Evolutionary conservation across 2,113 vertebrate genomes (phyloP).

Genomic region (Halcyon malimbica): DNA sequence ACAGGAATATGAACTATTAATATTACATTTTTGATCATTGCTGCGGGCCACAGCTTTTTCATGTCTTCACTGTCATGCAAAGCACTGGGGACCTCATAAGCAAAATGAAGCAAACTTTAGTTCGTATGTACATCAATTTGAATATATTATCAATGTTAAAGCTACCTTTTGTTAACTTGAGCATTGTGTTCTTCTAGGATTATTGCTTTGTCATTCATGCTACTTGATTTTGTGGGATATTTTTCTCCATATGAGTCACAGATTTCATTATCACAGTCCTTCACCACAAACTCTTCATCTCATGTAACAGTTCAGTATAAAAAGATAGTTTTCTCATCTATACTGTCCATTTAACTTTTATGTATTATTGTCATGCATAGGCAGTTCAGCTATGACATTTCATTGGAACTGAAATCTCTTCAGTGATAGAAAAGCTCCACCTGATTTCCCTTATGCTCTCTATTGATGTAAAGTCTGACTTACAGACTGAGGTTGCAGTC

Average conservation of each 20-base stretch:
- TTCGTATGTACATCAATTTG: neutral
- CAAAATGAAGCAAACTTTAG: neutral
- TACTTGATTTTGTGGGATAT: neutral
- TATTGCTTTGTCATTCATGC: neutral
- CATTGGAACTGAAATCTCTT: neutral
- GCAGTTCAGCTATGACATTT: neutral
- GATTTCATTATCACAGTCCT: neutral
- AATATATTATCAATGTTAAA: neutral
- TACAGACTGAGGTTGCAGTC: neutral
- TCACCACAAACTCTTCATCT: neutral
- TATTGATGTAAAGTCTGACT: neutral
- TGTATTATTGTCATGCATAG: neutral
- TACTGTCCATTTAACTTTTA: neutral
- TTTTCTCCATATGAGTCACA: neutral
- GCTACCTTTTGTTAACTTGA: neutral
- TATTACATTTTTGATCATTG: neutral
- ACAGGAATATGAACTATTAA: neutral
- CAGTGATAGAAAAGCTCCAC: neutral
- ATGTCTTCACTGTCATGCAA: neutral
- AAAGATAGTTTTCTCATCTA: neutral
- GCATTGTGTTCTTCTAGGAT: neutral
- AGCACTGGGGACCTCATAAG: neutral
- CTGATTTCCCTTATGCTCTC: neutral
- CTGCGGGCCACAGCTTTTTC: neutral
- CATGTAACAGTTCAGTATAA: neutral